phyloP scores from a whole-genome alignment of 2,888 invertebrate genomes.

The Agrotis segetum region DNA sequence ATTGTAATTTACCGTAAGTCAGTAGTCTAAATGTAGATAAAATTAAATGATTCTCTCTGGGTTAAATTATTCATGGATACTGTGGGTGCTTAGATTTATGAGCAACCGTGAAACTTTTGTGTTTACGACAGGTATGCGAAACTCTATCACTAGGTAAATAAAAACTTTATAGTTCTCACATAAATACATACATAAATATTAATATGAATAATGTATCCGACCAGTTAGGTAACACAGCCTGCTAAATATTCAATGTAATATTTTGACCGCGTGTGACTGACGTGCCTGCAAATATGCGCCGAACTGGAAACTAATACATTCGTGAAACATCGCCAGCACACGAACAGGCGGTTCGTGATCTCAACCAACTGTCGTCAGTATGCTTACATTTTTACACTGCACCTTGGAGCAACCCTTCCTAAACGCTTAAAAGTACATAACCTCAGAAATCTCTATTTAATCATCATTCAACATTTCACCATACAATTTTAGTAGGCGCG shows the following conservation, averaged over 20 bases:
- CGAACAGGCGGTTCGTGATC: not conserved
- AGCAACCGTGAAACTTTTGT: slow-evolving; percentile 22
- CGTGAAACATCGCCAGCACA: slow-evolving; percentile 29
- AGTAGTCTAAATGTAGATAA: not conserved
- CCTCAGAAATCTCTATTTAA: too few species aligned
- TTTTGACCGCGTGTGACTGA: slow-evolving; percentile 46
- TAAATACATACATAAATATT: slow-evolving; percentile 8
- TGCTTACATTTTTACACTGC: not conserved
- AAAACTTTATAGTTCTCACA: slow-evolving; percentile 23
- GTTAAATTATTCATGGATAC: slow-evolving; percentile 16
- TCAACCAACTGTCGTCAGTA: not conserved
- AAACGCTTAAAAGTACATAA: too few species aligned
- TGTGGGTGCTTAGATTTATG: slow-evolving; percentile 3
- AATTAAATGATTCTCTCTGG: slow-evolving; percentile 1
- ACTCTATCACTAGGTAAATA: slow-evolving; percentile 21
- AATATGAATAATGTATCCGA: slow-evolving; percentile 25
- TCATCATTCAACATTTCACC: too few species aligned
- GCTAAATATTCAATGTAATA: slow-evolving; percentile 44
- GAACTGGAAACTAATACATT: slow-evolving; percentile 49
- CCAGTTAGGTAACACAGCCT: slow-evolving; percentile 8
- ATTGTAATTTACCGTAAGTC: too few species aligned
- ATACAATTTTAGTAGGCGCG: too few species aligned
- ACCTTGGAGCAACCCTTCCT: not conserved
- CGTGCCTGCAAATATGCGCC: slow-evolving; percentile 30
- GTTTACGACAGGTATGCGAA: slow-evolving; percentile 17